Conservation (phyloP, 2,113 vertebrate species). For the Microcebus murinus region DNA sequence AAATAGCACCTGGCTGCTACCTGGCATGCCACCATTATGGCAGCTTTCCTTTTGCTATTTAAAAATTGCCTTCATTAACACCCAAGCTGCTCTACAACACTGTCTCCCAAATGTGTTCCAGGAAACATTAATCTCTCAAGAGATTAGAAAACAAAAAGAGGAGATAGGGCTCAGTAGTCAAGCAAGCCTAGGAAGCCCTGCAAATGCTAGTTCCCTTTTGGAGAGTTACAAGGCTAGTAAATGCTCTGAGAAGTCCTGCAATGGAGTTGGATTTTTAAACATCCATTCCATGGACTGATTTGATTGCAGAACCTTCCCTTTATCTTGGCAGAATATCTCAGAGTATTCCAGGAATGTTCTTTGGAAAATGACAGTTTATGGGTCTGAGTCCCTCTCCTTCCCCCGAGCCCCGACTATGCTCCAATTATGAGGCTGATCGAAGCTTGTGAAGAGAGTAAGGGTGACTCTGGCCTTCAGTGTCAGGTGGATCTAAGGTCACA, state of each 20-base stretch:
- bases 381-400: neutral
- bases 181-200: no score
- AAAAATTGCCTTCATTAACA: neutral
- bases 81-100: neutral
- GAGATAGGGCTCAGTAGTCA: no score
- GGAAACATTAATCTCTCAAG: neutral
- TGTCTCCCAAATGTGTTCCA: neutral
- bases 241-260: neutral
- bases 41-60: neutral
- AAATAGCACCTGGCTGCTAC: neutral
- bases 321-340: neutral
- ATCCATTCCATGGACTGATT: neutral
- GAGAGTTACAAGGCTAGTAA: neutral
- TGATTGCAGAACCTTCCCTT: neutral
- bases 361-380: neutral
- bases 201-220: fast-evolving
- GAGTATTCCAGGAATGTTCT: neutral
- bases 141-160: neutral
- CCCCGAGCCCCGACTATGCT: neutral
- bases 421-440: neutral
- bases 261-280: neutral
- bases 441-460: neutral
- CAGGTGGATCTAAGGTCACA: neutral
- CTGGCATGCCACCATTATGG: fast-evolving
- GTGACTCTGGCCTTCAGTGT: neutral